Evolutionary conservation across 1,140 invertebrate genomes (phyloP).

Genomic region (Calycopis cecrops): DNA sequence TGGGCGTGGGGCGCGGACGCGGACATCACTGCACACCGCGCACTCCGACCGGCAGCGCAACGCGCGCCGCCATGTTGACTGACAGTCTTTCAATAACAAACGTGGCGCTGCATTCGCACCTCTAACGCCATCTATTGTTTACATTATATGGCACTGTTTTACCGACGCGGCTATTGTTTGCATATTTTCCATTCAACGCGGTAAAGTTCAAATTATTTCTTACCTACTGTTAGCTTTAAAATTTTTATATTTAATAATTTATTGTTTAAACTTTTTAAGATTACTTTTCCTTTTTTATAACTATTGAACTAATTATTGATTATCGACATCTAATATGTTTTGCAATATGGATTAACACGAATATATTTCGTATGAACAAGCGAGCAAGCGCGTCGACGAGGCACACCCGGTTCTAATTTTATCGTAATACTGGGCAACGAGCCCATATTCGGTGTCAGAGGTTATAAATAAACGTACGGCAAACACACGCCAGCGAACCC

Average conservation of each 20-base stretch:
- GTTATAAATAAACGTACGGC: slow-evolving; percentile 52
- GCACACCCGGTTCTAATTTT: slow-evolving; percentile 53
- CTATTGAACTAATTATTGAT: neutral
- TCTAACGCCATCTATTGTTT: slow-evolving; percentile 51
- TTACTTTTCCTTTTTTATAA: too few species aligned
- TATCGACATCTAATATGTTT: neutral
- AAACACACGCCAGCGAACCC: slow-evolving; percentile 11
- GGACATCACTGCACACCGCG: slow-evolving; percentile 63
- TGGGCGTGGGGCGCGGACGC: slow-evolving; percentile 76
- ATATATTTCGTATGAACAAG: slow-evolving; percentile 8
- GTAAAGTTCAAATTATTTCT: slow-evolving; percentile 18
- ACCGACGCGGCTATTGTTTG: slow-evolving; percentile 39
- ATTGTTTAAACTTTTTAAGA: neutral
- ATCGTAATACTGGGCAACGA: slow-evolving; percentile 62
- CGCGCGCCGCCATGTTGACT: slow-evolving; percentile 72
- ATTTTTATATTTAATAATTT: too few species aligned
- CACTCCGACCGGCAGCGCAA: slow-evolving; percentile 76
- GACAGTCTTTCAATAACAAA: slow-evolving; percentile 47
- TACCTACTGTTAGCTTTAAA: too few species aligned
- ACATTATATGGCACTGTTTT: slow-evolving; percentile 45
- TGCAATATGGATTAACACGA: neutral
- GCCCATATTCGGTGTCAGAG: slow-evolving; percentile 65
- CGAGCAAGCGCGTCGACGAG: slow-evolving; percentile 18
- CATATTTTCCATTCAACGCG: slow-evolving; percentile 25
- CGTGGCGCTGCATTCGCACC: slow-evolving; percentile 61